These are phyloP conservation scores for Elgaria multicarinata DNA, from an alignment of 2,113 vertebrate genomes.

Conservation along the genomic window DNA sequence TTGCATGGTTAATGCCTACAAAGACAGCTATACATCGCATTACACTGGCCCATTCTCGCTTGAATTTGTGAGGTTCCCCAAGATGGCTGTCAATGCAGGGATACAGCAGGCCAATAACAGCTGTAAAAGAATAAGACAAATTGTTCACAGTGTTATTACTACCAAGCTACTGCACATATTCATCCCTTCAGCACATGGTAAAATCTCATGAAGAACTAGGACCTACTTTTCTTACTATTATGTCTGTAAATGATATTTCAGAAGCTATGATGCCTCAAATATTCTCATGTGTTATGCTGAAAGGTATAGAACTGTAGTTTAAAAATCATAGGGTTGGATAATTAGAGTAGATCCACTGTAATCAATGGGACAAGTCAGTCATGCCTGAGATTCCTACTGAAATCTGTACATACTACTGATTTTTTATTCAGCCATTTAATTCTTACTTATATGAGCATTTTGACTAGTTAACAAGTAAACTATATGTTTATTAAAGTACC, in stretches of 20 bases:
- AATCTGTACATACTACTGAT: not conserved
- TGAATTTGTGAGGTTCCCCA: constrained; percentile 87
- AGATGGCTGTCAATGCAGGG: constrained; percentile 87
- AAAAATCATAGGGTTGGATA: not conserved
- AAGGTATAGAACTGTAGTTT: not conserved
- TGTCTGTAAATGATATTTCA: not conserved
- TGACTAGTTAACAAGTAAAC: not conserved
- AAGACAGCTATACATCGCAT: constrained; percentile 87
- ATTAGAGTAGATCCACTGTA: too few species aligned
- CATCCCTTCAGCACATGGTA: not conserved
- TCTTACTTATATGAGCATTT: not conserved
- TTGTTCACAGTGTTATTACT: not conserved
- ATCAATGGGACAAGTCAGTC: too few species aligned
- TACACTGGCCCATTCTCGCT: constrained; percentile 87
- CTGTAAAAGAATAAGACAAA: constrained; percentile 64
- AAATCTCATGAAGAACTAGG: not conserved
- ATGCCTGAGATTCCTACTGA: too few species aligned
- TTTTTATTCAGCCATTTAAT: not conserved
- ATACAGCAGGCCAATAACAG: constrained; percentile 83
- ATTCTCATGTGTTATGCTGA: not conserved
- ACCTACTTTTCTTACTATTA: not conserved
- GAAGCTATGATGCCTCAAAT: not conserved
- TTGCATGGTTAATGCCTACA: constrained; percentile 86
- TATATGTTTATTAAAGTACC: not conserved
- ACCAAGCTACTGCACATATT: fast-evolving